A percentile compares a stretch with the other conserved stretches of the same genome.
Conservation (phyloP, 1,140 invertebrate species). For the Ganaspis sp. region DNA sequence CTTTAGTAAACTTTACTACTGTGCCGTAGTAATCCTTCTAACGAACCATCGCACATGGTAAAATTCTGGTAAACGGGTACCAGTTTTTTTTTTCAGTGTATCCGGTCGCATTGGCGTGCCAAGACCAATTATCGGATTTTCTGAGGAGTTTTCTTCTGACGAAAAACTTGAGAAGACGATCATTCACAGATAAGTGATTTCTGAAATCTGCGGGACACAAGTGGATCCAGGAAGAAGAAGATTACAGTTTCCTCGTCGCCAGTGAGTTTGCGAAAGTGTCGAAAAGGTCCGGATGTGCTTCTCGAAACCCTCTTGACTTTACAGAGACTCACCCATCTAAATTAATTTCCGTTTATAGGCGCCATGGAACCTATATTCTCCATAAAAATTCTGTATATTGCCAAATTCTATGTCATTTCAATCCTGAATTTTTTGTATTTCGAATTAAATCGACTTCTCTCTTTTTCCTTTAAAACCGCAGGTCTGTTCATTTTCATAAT, state of each 20-base stretch:
- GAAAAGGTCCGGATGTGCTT: conserved; percentile 22
- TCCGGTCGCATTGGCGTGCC: too few species aligned
- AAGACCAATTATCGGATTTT: neutral
- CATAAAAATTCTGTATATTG: conserved; percentile 37
- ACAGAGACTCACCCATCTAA: conserved; percentile 44
- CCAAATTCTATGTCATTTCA: conserved; percentile 64
- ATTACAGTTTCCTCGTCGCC: conserved; percentile 29
- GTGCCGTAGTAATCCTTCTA: too few species aligned
- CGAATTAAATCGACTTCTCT: too few species aligned
- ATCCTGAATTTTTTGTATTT: too few species aligned
- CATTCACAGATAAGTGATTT: neutral
- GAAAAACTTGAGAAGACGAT: neutral
- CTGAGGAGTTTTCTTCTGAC: neutral
- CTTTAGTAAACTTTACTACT: too few species aligned
- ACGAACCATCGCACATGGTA: too few species aligned
- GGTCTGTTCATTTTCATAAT: neutral
- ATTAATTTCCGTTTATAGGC: conserved; percentile 63
- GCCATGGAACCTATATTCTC: conserved; percentile 47
- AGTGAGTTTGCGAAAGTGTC: conserved; percentile 32
- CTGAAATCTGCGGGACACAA: neutral
- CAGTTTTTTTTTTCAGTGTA: too few species aligned
- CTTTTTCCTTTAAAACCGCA: too few species aligned
- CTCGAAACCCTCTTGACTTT: neutral
- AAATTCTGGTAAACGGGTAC: too few species aligned
- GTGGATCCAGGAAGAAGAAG: conserved; percentile 25